phyloP scores from a whole-genome alignment of 2,888 invertebrate species.

The Gymnosoma rotundatum region DNA sequence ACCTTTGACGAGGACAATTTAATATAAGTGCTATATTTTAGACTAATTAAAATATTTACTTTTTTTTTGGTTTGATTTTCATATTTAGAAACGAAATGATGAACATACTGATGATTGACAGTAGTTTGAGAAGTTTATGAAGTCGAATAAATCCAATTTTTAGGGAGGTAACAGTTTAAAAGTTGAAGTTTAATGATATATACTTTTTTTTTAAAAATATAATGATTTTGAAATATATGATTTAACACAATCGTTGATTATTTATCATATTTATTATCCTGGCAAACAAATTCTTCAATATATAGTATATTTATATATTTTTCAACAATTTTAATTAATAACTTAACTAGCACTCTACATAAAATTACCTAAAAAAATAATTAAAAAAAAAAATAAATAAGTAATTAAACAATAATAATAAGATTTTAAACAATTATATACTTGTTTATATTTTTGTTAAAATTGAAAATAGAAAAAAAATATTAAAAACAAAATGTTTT shows the following conservation, averaged over 20 bases:
- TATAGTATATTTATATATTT: too few relatives aligned
- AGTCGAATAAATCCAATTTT: slow-evolving; percentile 44
- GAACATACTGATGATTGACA: slow-evolving; percentile 41
- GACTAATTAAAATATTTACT: slow-evolving; percentile 2
- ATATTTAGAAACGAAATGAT: slow-evolving; percentile 28
- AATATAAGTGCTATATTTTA: slow-evolving; percentile 43
- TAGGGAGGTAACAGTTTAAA: slow-evolving; percentile 8
- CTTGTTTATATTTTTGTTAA: too few relatives aligned
- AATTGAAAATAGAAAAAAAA: too few relatives aligned
- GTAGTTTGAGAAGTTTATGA: slow-evolving; percentile 28
- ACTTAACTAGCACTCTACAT: slow-evolving; percentile 80
- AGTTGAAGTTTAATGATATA: slow-evolving; percentile 20
- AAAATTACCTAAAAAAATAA: slow-evolving; percentile 82
- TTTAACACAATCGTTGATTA: slow-evolving; percentile 48
- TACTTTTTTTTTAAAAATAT: not conserved
- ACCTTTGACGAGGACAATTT: slow-evolving; percentile 61
- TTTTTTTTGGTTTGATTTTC: not conserved
- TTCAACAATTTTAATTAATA: slow-evolving; percentile 40
- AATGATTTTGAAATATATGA: slow-evolving; percentile 39
- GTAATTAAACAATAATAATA: slow-evolving; percentile 17
- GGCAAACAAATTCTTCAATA: slow-evolving; percentile 36
- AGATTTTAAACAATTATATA: not conserved
- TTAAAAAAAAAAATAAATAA: slow-evolving; percentile 59
- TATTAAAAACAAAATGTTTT: too few relatives aligned
- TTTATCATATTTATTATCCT: slow-evolving; percentile 1